Base-by-base conservation (phyloP, 2,888 invertebrate species). In the Melieria picta region DNA sequence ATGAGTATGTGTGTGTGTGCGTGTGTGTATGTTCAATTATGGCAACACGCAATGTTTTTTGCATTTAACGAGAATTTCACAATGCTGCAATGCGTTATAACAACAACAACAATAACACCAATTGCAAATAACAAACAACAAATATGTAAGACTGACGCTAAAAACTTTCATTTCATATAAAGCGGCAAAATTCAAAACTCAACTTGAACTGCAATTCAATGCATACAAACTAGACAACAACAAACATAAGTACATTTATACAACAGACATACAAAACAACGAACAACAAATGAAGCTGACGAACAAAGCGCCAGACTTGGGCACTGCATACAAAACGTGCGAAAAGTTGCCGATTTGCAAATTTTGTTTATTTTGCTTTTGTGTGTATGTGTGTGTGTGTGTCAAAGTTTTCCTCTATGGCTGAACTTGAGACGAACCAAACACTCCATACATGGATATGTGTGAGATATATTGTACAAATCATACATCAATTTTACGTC, bases 121-220 rank as follows among this genome's bases (percentile, higher is more conserved):
- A 50, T 10, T 50, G 50, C 50, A 50, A 50, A 50, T n/a, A 52
- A 52, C 6, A 52, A n/a, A 9, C 52, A 50, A 50, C 50, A 50
- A 50, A 50, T 50, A 50, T 10, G 11, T 52, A 7, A 52, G 5
- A n/a, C 5, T n/a, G 13, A 1, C 52, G 11, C 2, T 11, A 50
- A 30, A 58, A 58, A 58, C 58, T 58, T 58, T 58, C 58, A 58
- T 58, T 58, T 58, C 30, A 58, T 58, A 42, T 13, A 13, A 58
- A 30, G 30, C 30, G 30, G 30, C 30, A 30, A 30, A 30, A 30
- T 30, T 30, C 30, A 30, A 30, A 30, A 30, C 30, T 30, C 30
- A 30, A 30, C 16, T 58, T n/a, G 30, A 58, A 58, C 10, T 58
- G 16, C 42, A n/a, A 13, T 52, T 52, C 13, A 9, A 52, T n/a